A percentile compares a stretch with the other conserved stretches of the same genome.
These are phyloP conservation scores for Catocala sponsa DNA, from an alignment of 2,888 invertebrate genomes.

Conservation along the genomic window DNA sequence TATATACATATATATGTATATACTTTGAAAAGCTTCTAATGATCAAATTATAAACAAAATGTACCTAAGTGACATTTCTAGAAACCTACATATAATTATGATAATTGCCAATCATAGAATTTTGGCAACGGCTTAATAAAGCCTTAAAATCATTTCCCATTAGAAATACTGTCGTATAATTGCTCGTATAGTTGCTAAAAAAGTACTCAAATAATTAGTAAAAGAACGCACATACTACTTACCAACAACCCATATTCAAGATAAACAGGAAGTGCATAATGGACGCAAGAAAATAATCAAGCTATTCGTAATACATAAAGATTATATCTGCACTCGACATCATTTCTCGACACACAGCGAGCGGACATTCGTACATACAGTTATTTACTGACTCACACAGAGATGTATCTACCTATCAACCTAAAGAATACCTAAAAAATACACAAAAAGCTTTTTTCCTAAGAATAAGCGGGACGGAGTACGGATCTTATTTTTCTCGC, in stretches of 20 bases:
- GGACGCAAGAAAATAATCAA: conserved; percentile 4
- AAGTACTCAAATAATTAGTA: no score
- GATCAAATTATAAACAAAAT: no score
- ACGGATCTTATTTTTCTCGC: conserved; percentile 88
- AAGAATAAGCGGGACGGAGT: conserved; percentile 87
- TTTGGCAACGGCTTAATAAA: no score
- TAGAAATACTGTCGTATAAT: no score
- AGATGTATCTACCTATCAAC: conserved; percentile 56
- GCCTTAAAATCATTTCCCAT: no score
- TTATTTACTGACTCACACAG: conserved; percentile 80
- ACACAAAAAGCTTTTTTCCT: conserved; percentile 84
- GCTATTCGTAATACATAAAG: neutral
- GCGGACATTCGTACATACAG: conserved; percentile 64
- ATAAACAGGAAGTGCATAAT: conserved; percentile 4
- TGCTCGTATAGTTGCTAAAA: no score
- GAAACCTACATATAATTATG: no score
- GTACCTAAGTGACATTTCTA: no score
- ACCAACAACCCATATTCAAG: neutral
- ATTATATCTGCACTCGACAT: conserved; percentile 54
- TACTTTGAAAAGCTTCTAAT: no score
- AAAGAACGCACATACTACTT: neutral
- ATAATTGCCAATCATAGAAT: no score
- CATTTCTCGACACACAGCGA: conserved; percentile 62
- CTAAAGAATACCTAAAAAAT: conserved; percentile 79
- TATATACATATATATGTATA: no score